Evolutionary conservation across 2,888 invertebrate species (phyloP), one percentile per base, ranked within the genome.

Genomic region (Pachliopta kotzebuea): DNA sequence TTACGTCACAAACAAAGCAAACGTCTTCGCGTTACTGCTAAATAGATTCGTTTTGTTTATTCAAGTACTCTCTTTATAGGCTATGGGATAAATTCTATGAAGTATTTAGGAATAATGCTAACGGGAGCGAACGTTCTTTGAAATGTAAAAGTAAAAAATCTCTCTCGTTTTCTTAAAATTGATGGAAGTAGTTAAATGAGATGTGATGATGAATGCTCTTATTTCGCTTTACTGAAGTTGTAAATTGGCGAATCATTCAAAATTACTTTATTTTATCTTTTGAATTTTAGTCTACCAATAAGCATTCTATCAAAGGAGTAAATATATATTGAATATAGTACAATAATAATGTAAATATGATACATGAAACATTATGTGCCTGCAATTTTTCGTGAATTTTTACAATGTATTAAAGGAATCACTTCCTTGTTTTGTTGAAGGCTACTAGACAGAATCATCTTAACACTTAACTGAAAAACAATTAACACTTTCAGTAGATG

Each of bases 21-120:
- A 58, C 58, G 45, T 20, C 26, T 58, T 9, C 49, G 29, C 29
- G 45, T 58, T 50, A 58, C 49, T 58, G 26, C 58, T 58, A 58
- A 58, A 58, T 58, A 49, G 49, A 58, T 26, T 49, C 58, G 24
- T 58, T 58, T 29, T 58, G 20, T 58, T 58, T 58, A 58, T n/a
- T 58, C 26, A 20, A 58, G 26, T 58, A 58, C 49, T 58, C 49
- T 26, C 29, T 24, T 58, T 58, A 49, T 49, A 58, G 57, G 57
- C 45, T 6, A n/a, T 45, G n/a, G 45, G 18, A 45, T 45, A 45
- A 45, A 45, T 45, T 57, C 23, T 45, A 45, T 37, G 37, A 37
- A 37, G 37, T 37, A 37, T 37, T 37, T 14, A 37, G 3, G 45
- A 45, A 18, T 45, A n/a, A 45, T 45, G 45, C 6, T 18, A 45